Base-by-base conservation (phyloP, 2,113 vertebrate species). In the Guaruba guarouba region DNA sequence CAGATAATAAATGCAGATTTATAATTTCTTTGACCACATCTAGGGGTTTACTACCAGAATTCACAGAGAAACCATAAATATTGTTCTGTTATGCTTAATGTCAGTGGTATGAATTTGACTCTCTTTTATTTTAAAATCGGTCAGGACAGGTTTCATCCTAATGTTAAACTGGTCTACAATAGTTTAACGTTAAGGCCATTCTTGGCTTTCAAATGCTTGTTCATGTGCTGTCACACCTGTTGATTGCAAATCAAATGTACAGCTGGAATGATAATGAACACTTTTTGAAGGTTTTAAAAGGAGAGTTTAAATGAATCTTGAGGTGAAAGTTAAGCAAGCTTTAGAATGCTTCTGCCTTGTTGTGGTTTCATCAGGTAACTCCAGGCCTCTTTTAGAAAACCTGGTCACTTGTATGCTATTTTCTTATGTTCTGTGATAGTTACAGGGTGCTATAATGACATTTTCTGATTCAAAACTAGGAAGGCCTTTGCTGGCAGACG, bases 1-100 rank as follows among this genome's bases (percentile, higher is more conserved):
- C 20, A 82, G 70, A 91, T 90, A 95, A 88, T 28, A 92, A 91
- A 77, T 62, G 59, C 63, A 77, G 49, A 49, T 90, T 80, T 95
- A 49, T 68, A 48, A 92, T 85, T 86, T 88, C 31, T 79, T 54
- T 90, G 70, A 54, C 93, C 70, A 33, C 84, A 89, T 92, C 25
- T 67, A 54, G 59, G 39, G 39, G 68, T 93, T 83, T 85, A 82
- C 57, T 85, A 37, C 23, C 41, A 91, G 62, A 85, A 87, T 76
- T 91, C 69, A 29, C 74, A 82, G 70, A 67, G 75, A 69, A 87
- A 80, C 59, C 62, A 33, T 90, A 88, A 94, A 84, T 51, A 92
- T 75, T 88, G 48, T 67, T 86, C 25, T 9, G 54, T 94, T 88
- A 78, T 39, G 39, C 10, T 69, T 55, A 82, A 75, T 75, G 43